Evolutionary conservation across 2,113 vertebrate genomes (phyloP).

Genomic region (Gasterosteus nipponicus): DNA sequence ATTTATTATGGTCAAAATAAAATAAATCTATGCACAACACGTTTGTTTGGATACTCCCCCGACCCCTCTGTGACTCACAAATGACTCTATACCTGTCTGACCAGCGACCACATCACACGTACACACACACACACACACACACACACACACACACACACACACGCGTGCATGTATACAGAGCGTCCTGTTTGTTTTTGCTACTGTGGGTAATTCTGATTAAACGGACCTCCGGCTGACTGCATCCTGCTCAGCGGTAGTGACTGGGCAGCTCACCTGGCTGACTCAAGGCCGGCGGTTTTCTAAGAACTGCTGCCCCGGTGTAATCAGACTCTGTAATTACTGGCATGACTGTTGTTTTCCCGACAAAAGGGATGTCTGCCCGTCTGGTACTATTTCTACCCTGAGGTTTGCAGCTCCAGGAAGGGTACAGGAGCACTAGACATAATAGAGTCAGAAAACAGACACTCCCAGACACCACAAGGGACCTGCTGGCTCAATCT

Average conservation of each 20-base stretch:
- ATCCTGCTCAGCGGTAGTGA: constrained; percentile 23
- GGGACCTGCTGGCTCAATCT: constrained; percentile 80
- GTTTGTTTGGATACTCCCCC: constrained; percentile 64
- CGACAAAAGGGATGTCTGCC: constrained; percentile 78
- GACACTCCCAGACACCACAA: constrained; percentile 85
- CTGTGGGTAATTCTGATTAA: constrained; percentile 53
- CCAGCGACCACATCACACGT: constrained; percentile 46
- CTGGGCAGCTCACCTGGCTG: constrained; percentile 67
- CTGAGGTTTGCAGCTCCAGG: constrained; percentile 82
- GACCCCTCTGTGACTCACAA: constrained; percentile 49
- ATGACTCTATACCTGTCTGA: constrained; percentile 58
- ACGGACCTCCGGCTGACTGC: constrained; percentile 48
- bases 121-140: constrained; percentile 18
- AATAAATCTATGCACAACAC: constrained; percentile 8
- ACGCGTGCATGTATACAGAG: constrained; percentile 17
- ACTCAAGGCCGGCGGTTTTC: constrained; percentile 51
- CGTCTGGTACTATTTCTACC: constrained; percentile 80
- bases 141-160: constrained; percentile 20
- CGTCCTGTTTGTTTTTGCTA: constrained; percentile 45
- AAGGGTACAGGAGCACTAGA: constrained; percentile 77
- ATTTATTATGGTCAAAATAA: not conserved
- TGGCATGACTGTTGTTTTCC: constrained; percentile 74
- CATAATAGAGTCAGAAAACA: constrained; percentile 84
- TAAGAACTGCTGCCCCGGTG: constrained; percentile 62
- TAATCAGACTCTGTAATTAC: constrained; percentile 79